Conservation (phyloP, 1,140 invertebrate genomes). For the Bombyx mori region DNA sequence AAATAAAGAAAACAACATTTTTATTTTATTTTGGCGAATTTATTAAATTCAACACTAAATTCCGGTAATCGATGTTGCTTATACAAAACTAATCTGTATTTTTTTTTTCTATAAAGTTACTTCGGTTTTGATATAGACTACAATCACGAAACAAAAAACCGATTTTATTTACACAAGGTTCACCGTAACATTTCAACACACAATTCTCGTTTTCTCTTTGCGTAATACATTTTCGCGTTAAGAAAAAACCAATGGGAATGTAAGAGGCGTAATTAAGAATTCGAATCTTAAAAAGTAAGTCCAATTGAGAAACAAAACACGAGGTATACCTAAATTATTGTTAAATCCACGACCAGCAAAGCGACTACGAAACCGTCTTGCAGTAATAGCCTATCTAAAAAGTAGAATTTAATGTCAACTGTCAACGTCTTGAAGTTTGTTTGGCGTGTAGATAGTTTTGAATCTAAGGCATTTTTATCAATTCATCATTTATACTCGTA, state of each 20-base stretch:
- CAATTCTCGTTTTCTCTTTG: slow-evolving; percentile 12
- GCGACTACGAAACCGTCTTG: no score
- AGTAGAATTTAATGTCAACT: no score
- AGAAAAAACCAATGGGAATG: slow-evolving; percentile 5
- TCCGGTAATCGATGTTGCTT: slow-evolving; percentile 65
- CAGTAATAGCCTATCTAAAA: no score
- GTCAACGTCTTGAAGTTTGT: no score
- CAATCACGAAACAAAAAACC: slow-evolving; percentile 40
- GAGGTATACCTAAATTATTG: no score
- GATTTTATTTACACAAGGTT: slow-evolving; percentile 35
- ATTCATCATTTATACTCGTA: no score
- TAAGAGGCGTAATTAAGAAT: neutral
- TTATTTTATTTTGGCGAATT: slow-evolving; percentile 58
- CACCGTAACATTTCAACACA: slow-evolving; percentile 46
- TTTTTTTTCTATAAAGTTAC: slow-evolving; percentile 40
- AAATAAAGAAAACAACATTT: slow-evolving; percentile 7
- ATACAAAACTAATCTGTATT: slow-evolving; percentile 48
- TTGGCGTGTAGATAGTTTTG: no score
- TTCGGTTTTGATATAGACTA: slow-evolving; percentile 34
- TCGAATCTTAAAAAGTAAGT: no score
- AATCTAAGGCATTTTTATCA: no score
- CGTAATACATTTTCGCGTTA: neutral
- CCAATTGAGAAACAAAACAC: no score
- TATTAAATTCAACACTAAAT: slow-evolving; percentile 68
- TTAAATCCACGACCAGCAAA: no score